phyloP scores from a whole-genome alignment of 2,888 invertebrate genomes.

The Cantharis lateralis region DNA sequence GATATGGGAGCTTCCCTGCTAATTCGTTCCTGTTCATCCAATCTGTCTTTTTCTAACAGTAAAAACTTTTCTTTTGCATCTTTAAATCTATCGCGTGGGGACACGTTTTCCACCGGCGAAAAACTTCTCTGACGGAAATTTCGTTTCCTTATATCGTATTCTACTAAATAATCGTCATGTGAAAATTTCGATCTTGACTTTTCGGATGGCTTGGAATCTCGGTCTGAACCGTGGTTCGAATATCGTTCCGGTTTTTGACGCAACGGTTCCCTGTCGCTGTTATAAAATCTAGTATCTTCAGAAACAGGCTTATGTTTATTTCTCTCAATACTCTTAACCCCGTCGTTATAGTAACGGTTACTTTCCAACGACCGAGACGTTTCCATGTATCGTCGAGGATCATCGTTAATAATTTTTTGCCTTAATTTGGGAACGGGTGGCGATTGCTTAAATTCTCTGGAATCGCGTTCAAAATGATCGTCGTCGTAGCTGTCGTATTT shows the following conservation, averaged over 20 bases:
- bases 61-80: constrained; percentile 87
- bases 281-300: constrained; percentile 42
- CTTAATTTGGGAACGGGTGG: constrained; percentile 47
- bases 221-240: constrained; percentile 9
- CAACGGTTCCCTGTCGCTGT: constrained; percentile 28
- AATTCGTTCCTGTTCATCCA: constrained; percentile 58
- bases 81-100: constrained; percentile 80
- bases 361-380: constrained; percentile 14
- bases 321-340: constrained; percentile 12
- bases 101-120: constrained; percentile 59
- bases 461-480: constrained; percentile 17
- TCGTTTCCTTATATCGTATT: constrained; percentile 17
- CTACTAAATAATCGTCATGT: constrained; percentile 29
- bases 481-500: constrained; percentile 37
- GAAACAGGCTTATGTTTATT: constrained; percentile 28
- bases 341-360: constrained; percentile 10
- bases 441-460: constrained; percentile 12
- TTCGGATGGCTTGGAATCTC: constrained; percentile 17
- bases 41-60: constrained; percentile 74
- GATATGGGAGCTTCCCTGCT: constrained; percentile 44
- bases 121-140: constrained; percentile 49
- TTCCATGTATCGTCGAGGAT: constrained; percentile 35
- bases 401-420: constrained; percentile 37
- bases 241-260: constrained; percentile 8
- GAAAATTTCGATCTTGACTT: constrained; percentile 10